Evolutionary conservation across 1,140 invertebrate species (phyloP).

Genomic region (Leptinotarsa texana): DNA sequence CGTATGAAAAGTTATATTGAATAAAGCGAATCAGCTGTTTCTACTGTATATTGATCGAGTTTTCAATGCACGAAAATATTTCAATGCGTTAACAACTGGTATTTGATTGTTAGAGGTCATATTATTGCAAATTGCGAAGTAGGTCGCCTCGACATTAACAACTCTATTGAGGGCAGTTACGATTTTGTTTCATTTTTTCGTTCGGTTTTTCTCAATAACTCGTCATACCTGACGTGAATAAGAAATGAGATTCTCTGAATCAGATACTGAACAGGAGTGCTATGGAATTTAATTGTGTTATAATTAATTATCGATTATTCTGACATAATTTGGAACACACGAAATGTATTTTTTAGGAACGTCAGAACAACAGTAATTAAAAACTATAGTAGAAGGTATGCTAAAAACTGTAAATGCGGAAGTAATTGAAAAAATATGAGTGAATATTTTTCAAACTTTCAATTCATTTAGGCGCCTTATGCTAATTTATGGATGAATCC

Average conservation of each 20-base stretch:
- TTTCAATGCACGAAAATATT: neutral
- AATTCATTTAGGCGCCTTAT: too few species aligned
- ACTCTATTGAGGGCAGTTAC: conserved; percentile 5
- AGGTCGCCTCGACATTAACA: neutral
- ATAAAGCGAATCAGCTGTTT: neutral
- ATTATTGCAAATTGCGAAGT: conserved; percentile 3
- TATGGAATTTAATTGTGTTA: too few species aligned
- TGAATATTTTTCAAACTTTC: too few species aligned
- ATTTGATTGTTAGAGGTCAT: neutral
- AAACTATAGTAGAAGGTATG: too few species aligned
- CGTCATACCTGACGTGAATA: neutral
- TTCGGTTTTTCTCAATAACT: neutral
- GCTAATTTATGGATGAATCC: too few species aligned
- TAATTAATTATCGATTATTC: too few species aligned
- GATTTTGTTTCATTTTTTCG: neutral
- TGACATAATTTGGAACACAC: too few species aligned
- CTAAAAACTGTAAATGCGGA: too few species aligned
- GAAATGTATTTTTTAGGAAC: too few species aligned
- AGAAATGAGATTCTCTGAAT: neutral
- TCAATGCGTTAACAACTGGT: neutral
- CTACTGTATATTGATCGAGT: neutral
- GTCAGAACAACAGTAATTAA: too few species aligned
- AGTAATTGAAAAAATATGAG: too few species aligned
- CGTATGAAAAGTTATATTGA: neutral
- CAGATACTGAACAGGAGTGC: too few species aligned